Base-by-base conservation (phyloP, 2,113 vertebrate genomes). In the Piprites chloris region DNA sequence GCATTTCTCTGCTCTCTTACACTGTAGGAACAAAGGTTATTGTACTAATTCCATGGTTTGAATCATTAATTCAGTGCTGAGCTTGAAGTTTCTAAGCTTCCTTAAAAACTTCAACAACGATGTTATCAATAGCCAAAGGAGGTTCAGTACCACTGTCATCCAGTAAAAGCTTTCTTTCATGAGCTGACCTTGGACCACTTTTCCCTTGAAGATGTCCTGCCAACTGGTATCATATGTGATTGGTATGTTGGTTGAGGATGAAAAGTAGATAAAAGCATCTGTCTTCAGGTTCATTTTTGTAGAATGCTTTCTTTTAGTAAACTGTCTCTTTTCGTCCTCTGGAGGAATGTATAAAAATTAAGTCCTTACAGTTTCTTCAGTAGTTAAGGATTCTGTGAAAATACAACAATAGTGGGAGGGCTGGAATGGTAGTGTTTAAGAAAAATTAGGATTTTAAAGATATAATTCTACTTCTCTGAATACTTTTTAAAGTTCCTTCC, bases 121-220 rank as follows among this genome's bases (percentile, higher is more conserved):
- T 91, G 75, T 22, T 93, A 85, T 49, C 78, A 3, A 73, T 61
- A 78, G 80, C 52, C 65, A 81, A 37, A 84, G 65, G 44, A 55
- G 46, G 26, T 21, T 84, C 6, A 24, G 44, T 56, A 44, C 55
- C 72, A 9, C 55, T 90, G 67, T 28, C 79, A 37, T 72, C 49
- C 32, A 41, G 20, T 94, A 68, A 94, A 95, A 78, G 88, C 65
- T 92, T 55, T 23, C 93, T 94, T 96, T 96, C 92, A 92, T 61
- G 37, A 68, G 32, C 37, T 96, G 93, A 78, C 72, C 90, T 96
- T 95, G 83, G 44, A 35, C 83, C 74, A 14, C 61, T 87, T 77
- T 78, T 88, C 67, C 35, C 47, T 86, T 86, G 52, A 83, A 68
- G 28, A 59, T 93, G 20, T 90, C 41, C 26, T 90, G 95, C 85